These are phyloP conservation scores for Columba guinea DNA, from an alignment of 2,797 vertebrate genomes.

Conservation along the genomic window DNA sequence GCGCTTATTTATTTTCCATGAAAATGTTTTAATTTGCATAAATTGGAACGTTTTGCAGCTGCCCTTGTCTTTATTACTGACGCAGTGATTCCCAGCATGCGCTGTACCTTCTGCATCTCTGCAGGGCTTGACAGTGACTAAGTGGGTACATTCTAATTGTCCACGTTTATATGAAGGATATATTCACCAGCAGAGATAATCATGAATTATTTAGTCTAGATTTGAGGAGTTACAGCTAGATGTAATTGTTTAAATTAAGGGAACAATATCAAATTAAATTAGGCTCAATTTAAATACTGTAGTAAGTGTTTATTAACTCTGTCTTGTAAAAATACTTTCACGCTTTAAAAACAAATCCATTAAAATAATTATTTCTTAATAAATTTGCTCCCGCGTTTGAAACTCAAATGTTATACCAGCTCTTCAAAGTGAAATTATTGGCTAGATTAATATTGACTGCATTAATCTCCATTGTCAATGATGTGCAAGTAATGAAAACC, in stretches of 20 bases:
- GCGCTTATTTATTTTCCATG: conserved; percentile 63
- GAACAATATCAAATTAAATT: conserved; percentile 53
- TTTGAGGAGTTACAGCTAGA: conserved; percentile 39
- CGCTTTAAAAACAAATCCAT: conserved; percentile 21
- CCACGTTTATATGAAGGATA: conserved; percentile 52
- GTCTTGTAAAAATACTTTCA: conserved; percentile 47
- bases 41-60: conserved; percentile 64
- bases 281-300: conserved; percentile 29
- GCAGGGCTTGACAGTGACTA: conserved; percentile 63
- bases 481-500: background rate
- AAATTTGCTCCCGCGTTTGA: background rate
- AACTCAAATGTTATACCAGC: background rate
- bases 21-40: conserved; percentile 69
- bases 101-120: conserved; percentile 51
- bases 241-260: conserved; percentile 53
- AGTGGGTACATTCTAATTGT: conserved; percentile 63
- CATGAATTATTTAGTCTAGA: conserved; percentile 56
- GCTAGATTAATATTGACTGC: background rate
- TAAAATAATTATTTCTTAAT: conserved; percentile 54
- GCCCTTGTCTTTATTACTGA: conserved; percentile 54
- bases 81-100: conserved; percentile 16
- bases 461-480: background rate
- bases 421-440: conserved; percentile 1
- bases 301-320: conserved; percentile 51
- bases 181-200: conserved; percentile 64